A percentile compares a stretch with the other conserved stretches of the same genome.
Conservation (phyloP, 2,888 invertebrate species). For the Fragum sueziense region DNA sequence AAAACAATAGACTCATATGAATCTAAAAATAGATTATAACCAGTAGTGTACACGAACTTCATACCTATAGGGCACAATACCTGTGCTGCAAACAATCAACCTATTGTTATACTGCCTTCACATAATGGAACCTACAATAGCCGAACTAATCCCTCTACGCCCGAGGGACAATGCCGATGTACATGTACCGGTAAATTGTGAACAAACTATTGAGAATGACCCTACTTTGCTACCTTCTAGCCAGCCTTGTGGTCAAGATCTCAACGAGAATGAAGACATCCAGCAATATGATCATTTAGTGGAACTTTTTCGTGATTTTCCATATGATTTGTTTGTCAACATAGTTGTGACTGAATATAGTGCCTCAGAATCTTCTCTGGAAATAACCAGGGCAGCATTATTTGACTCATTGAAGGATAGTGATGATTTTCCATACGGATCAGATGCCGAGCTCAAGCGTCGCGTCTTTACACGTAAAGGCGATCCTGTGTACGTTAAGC, state of each 20-base stretch:
- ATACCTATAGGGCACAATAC: no score
- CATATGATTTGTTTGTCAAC: constrained; percentile 5
- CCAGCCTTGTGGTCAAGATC: background rate
- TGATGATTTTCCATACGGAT: constrained; percentile 8
- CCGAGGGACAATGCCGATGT: background rate
- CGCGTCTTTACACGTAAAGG: constrained; percentile 13
- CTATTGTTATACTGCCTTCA: no score
- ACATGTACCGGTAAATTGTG: background rate
- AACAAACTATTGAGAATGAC: background rate
- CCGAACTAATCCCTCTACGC: background rate
- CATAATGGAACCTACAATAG: no score
- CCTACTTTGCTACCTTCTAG: background rate
- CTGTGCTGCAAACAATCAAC: no score
- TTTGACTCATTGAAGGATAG: constrained; percentile 14
- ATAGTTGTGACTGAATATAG: background rate
- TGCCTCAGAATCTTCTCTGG: constrained; percentile 7
- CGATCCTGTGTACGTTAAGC: constrained; percentile 8
- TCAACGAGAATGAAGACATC: background rate
- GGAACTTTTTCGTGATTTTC: constrained; percentile 7
- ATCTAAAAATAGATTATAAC: no score
- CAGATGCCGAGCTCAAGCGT: constrained; percentile 1
- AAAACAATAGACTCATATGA: no score
- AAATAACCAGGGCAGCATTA: background rate
- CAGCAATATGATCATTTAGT: background rate
- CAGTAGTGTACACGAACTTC: no score